Evolutionary conservation across 64 coral and sea anemone species (phyloP), one percentile per base, ranked within the genome.

Genomic region (Pocillopora verrucosa): DNA sequence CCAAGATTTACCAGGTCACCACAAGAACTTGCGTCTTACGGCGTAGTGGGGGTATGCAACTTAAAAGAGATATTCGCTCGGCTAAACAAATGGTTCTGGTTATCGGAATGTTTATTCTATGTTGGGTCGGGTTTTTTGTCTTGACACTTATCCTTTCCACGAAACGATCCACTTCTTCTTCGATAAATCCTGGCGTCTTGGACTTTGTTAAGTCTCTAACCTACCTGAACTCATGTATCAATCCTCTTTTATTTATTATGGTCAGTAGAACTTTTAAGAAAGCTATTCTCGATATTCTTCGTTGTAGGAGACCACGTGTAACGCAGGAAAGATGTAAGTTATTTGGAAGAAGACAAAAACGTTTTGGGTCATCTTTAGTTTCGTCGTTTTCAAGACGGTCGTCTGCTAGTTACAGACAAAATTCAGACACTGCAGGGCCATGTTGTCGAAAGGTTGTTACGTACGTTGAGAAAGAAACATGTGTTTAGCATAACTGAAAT

Each of bases 61-160:
- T 97, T 10, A 97, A 91, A 51, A 73, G 92, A 20, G 95, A 97
- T 36, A 78, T 97, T 88, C 95, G 92, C 16, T 94, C 87, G 11
- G 95, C 95, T 12, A 93, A 93, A 51, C 95, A 97, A 88, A 97
- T 97, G 91, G 87, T 92, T n/a, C 34, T 97, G 12, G 92, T 97
- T 13, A 97, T 97, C 61, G 80, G 95, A 0, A 63, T 91, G 69
- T 97, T 97, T 74, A 93, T 94, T 24, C 75, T 97, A 25, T 97
- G 95, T 68, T 97, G 95, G 95, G 86, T 80, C 34, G 86, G 91
- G 2, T 97, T 97, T 89, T 97, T 97, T 90, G 92, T 97, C 75
- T 88, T 93, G 24, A 94, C 78, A 30, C 26, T 97, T 56, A 78
- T 97, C 22, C 90, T 93, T 38, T 92, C 88, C 60, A 75, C 87